phyloP scores from a whole-genome alignment of 2,797 vertebrate species.

The Hozukius guyotensis region DNA sequence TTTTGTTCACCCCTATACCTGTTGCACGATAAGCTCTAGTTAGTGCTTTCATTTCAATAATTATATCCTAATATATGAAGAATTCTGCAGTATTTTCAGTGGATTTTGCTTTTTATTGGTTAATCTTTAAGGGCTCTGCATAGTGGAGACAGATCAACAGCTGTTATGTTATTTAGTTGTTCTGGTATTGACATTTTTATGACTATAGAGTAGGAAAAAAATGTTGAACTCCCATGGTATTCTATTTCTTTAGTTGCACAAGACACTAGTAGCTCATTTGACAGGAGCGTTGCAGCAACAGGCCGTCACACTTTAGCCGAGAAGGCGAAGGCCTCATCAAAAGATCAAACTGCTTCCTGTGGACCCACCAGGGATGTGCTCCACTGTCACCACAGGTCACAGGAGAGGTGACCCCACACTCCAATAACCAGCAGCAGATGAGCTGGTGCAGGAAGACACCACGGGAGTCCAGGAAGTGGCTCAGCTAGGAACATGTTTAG shows the following conservation, averaged over 20 bases:
- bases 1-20: background rate
- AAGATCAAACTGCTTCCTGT: slow-evolving; percentile 66
- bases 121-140: background rate
- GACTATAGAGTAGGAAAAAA: background rate
- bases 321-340: slow-evolving; percentile 58
- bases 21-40: background rate
- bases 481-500: slow-evolving; percentile 48
- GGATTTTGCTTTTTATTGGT: background rate
- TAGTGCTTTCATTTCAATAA: background rate
- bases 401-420: slow-evolving; percentile 56
- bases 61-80: background rate
- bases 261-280: background rate
- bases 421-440: slow-evolving; percentile 74
- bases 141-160: background rate
- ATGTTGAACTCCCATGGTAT: background rate
- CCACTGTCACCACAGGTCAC: slow-evolving; percentile 65
- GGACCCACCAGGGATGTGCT: slow-evolving; percentile 42
- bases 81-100: background rate
- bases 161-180: background rate
- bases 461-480: slow-evolving; percentile 64
- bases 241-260: background rate
- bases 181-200: background rate
- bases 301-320: slow-evolving; percentile 19
- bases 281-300: background rate
- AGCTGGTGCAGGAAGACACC: slow-evolving; percentile 59